Percentiles rank a stretch among this genome's conserved stretches.
These are phyloP conservation scores for Hipposideros larvatus DNA, from an alignment of 2,797 vertebrate species.

Conservation along the genomic window DNA sequence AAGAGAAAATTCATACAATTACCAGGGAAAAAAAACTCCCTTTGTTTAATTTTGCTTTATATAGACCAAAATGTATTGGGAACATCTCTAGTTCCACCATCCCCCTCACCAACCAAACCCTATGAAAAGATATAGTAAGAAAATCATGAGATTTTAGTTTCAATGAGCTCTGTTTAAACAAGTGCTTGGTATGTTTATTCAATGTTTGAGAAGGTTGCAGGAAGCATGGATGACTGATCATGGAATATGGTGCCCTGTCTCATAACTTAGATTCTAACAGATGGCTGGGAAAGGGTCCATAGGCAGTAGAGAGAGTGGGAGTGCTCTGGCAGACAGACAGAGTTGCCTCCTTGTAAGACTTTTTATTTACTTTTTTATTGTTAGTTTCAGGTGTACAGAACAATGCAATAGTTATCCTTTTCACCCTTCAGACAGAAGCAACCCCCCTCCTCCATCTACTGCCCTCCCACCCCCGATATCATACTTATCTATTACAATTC, in stretches of 20 bases:
- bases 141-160: not conserved
- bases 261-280: slow-evolving; percentile 45
- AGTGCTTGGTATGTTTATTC: slow-evolving; percentile 74
- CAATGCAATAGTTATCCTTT: too few relatives aligned
- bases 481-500: too few relatives aligned
- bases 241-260: not conserved
- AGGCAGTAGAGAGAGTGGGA: not conserved
- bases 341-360: not conserved
- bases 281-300: not conserved
- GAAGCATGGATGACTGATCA: slow-evolving; percentile 77
- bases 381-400: too few relatives aligned
- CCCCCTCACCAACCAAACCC: not conserved
- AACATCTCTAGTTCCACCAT: not conserved
- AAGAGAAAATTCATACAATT: not conserved
- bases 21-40: not conserved
- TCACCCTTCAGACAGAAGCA: too few relatives aligned
- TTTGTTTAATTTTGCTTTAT: slow-evolving; percentile 44
- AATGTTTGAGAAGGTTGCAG: slow-evolving; percentile 58
- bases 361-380: not conserved
- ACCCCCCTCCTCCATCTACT: too few relatives aligned
- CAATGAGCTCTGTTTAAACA: slow-evolving; percentile 75
- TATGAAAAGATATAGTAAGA: not conserved
- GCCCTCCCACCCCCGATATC: too few relatives aligned
- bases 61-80: not conserved
- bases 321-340: not conserved